Percentiles rank a stretch among this genome's conserved stretches.
phyloP scores from a whole-genome alignment of 2,888 invertebrate genomes.

The Yponomeuta malinellus region DNA sequence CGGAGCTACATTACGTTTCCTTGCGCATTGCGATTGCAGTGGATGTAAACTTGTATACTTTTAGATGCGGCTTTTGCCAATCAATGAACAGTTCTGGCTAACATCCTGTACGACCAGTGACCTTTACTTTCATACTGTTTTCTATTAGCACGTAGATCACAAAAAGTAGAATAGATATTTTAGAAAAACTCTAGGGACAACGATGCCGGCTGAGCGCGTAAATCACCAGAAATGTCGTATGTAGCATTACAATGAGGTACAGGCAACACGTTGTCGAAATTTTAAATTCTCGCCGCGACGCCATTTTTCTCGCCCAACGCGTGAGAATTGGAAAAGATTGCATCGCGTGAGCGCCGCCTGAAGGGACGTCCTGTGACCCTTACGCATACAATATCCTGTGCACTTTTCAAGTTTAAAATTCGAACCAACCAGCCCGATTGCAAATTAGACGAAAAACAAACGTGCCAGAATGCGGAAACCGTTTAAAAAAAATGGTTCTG shows the following conservation, averaged over 20 bases:
- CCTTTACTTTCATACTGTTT: background rate
- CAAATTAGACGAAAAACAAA: background rate
- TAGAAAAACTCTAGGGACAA: background rate
- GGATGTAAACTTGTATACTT: background rate
- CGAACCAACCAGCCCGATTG: background rate
- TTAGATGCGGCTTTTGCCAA: constrained; percentile 22
- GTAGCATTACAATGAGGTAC: constrained; percentile 10
- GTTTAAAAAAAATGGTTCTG: constrained; percentile 38
- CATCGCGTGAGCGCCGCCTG: constrained; percentile 56
- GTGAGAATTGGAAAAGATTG: constrained; percentile 45
- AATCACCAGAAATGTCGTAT: constrained; percentile 12
- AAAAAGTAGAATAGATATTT: too few species aligned
- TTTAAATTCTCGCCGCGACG: constrained; percentile 49
- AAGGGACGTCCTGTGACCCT: constrained; percentile 19
- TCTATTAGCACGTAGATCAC: background rate
- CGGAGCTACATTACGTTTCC: background rate
- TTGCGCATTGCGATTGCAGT: background rate
- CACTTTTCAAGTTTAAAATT: background rate
- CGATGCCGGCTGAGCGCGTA: background rate
- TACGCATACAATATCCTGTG: background rate
- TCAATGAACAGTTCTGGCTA: constrained; percentile 30
- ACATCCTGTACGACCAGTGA: background rate
- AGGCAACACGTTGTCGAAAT: constrained; percentile 34
- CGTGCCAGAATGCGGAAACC: constrained; percentile 19
- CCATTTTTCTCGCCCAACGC: constrained; percentile 52